Percentiles rank a stretch among this genome's conserved stretches.
These are phyloP conservation scores for Drosophila sp. DNA, from an alignment of 1,140 invertebrate species.

Conservation along the genomic window DNA sequence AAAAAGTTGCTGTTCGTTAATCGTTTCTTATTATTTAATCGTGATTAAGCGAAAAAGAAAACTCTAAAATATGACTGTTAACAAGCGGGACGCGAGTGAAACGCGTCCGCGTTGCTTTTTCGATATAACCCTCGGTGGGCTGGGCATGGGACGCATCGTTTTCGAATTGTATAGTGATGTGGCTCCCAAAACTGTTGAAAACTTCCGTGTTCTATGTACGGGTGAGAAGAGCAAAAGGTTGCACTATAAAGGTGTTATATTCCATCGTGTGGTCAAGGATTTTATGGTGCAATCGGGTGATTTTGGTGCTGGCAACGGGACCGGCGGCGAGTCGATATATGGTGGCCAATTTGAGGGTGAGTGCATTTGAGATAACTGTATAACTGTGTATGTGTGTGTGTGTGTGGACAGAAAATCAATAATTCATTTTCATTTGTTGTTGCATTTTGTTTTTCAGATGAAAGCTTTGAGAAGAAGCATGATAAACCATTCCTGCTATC, in stretches of 20 bases:
- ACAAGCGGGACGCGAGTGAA: conserved; percentile 62
- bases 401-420: conserved; percentile 48
- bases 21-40: too few species aligned
- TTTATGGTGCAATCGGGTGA: conserved; percentile 96
- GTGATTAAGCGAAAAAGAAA: neutral
- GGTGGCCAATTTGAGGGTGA: conserved; percentile 93
- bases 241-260: conserved; percentile 91
- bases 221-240: conserved; percentile 92
- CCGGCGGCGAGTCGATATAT: conserved; percentile 95
- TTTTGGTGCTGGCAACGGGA: conserved; percentile 94
- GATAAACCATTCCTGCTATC: conserved; percentile 93
- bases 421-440: conserved; percentile 19
- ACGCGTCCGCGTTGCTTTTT: conserved; percentile 91
- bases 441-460: conserved; percentile 86
- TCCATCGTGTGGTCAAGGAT: conserved; percentile 96
- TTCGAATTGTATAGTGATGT: conserved; percentile 97
- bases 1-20: neutral
- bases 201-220: conserved; percentile 95
- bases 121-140: conserved; percentile 95
- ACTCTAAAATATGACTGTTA: conserved; percentile 67
- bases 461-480: conserved; percentile 95
- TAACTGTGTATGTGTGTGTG: conserved; percentile 17
- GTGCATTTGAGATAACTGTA: conserved; percentile 3
- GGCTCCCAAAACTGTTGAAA: conserved; percentile 96
- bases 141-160: conserved; percentile 94